phyloP scores from a whole-genome alignment of 53 echinoderm and acorn worm genomes.

The Zoroaster sp. region DNA sequence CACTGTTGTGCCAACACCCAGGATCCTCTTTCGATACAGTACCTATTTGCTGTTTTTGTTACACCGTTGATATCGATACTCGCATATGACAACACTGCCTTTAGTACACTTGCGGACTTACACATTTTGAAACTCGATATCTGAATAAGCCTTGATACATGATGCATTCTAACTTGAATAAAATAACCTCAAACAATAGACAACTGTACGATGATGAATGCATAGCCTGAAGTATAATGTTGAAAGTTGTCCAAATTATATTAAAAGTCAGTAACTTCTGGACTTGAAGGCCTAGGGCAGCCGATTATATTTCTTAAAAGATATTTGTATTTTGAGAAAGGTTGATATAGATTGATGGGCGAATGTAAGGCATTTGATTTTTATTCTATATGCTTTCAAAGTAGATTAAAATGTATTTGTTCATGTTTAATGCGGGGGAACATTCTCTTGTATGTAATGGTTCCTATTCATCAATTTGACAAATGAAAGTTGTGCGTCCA shows the following conservation, averaged over 20 bases:
- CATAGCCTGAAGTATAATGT: not conserved
- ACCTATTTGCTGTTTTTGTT: not conserved
- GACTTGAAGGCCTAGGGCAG: not conserved
- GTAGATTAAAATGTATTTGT: not conserved
- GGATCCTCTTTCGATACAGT: not conserved
- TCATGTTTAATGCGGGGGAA: not conserved
- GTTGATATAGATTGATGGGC: not conserved
- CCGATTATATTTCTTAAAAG: not conserved
- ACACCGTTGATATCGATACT: not conserved
- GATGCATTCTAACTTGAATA: not conserved
- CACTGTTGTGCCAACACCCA: too few relatives aligned
- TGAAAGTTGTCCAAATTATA: not conserved
- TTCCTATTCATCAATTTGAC: not conserved
- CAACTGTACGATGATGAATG: not conserved
- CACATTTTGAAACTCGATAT: not conserved
- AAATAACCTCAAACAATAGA: not conserved
- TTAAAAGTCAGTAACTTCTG: slow-evolving; percentile 5
- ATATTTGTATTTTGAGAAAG: not conserved
- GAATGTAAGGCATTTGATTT: not conserved
- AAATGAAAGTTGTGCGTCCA: too few relatives aligned
- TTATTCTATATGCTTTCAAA: not conserved
- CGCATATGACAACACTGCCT: not conserved
- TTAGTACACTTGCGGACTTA: not conserved
- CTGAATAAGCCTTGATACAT: not conserved
- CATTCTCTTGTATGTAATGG: not conserved